These are phyloP conservation scores for Akabosia matsudoensis DNA, from an alignment of 1,140 invertebrate species.

Conservation along the genomic window DNA sequence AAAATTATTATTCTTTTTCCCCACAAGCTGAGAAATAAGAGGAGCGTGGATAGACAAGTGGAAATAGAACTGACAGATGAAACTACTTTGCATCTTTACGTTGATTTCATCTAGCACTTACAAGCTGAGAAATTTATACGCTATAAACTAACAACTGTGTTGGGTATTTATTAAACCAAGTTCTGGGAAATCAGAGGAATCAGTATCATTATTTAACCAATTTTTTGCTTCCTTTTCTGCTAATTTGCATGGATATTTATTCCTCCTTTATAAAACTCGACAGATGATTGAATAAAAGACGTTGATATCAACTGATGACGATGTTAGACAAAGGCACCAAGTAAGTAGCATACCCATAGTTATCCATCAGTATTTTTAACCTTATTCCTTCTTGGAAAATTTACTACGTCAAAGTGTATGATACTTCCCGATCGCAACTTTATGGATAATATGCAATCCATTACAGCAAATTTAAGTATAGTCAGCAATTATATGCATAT, in stretches of 20 bases:
- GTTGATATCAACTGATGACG: neutral
- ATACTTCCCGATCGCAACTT: no score
- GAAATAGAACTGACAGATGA: constrained; percentile 15
- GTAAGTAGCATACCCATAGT: no score
- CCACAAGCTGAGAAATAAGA: neutral
- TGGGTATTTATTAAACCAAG: no score
- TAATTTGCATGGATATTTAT: constrained; percentile 21
- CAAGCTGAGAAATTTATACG: neutral
- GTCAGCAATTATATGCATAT: constrained; percentile 1
- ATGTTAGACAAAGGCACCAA: no score
- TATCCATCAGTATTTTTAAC: neutral
- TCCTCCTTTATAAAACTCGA: no score
- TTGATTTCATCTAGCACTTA: neutral
- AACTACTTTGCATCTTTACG: constrained; percentile 20
- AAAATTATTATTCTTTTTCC: constrained; percentile 8
- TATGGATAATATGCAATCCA: no score
- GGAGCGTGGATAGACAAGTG: constrained; percentile 14
- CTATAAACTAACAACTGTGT: no score
- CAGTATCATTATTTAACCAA: constrained; percentile 5
- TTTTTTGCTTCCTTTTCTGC: neutral
- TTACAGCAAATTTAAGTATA: no score
- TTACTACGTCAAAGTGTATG: neutral
- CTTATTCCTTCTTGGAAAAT: neutral
- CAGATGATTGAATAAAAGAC: no score
- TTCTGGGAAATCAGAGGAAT: no score